A percentile compares a stretch with the other conserved stretches of the same genome.
phyloP scores from a whole-genome alignment of 1,140 invertebrate species.

The Lamellibrachia luymesi region DNA sequence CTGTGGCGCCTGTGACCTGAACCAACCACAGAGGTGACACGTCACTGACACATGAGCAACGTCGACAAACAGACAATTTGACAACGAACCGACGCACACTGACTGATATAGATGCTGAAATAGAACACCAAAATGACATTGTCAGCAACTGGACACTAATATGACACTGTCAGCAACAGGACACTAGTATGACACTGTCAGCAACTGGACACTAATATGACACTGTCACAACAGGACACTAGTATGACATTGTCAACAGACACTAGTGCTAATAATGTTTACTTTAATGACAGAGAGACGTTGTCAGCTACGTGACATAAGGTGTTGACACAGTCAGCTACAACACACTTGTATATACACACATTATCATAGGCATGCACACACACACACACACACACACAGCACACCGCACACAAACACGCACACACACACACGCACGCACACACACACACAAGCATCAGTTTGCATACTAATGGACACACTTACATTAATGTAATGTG shows the following conservation, averaged over 20 bases:
- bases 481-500: too few species aligned
- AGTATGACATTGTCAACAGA: not conserved
- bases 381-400: not conserved
- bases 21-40: not conserved
- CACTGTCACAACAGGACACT: not conserved
- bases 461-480: too few species aligned
- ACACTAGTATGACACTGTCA: not conserved
- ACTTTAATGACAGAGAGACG: not conserved
- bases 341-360: not conserved
- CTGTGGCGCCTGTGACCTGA: not conserved
- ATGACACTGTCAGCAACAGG: not conserved
- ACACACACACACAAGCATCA: too few species aligned
- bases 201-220: not conserved
- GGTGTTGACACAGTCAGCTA: not conserved
- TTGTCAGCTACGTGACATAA: too few species aligned
- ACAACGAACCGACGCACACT: too few species aligned
- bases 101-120: not conserved
- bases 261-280: constrained; percentile 5
- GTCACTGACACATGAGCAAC: not conserved
- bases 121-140: not conserved
- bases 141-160: not conserved
- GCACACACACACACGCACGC: too few species aligned
- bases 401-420: not conserved
- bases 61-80: not conserved
- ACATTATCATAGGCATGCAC: not conserved